Conservation (phyloP, 2,113 vertebrate genomes). For the Rynchops niger region DNA sequence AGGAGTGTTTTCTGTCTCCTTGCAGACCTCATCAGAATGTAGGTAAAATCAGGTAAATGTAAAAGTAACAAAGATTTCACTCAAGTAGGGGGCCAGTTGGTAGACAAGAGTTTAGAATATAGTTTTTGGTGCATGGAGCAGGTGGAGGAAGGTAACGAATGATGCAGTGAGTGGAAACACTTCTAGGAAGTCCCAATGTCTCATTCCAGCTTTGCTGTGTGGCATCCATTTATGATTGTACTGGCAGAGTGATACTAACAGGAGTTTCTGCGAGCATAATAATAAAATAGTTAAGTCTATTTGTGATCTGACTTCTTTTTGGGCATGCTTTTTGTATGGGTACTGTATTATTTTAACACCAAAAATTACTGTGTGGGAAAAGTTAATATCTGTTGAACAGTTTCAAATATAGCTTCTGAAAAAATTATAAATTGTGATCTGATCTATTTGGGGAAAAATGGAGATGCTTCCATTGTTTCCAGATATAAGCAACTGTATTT, state of each 20-base stretch:
- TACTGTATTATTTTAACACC: background rate
- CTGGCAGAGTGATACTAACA: background rate
- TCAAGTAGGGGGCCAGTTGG: background rate
- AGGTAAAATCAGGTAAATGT: background rate
- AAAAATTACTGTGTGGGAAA: background rate
- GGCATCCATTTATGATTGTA: background rate
- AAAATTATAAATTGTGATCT: background rate
- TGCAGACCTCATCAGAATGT: background rate
- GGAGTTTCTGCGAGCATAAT: background rate
- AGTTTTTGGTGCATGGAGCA: background rate
- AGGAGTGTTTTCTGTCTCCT: background rate
- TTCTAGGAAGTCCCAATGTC: background rate
- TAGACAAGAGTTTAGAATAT: background rate
- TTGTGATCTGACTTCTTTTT: background rate
- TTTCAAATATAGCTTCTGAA: background rate
- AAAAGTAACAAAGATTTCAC: background rate
- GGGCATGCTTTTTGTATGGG: background rate
- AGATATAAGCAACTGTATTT: background rate
- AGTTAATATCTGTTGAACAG: background rate
- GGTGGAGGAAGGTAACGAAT: background rate
- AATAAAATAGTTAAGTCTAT: background rate
- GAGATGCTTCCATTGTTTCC: background rate
- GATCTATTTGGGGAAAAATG: background rate
- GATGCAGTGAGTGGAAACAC: background rate
- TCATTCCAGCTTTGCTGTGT: background rate